phyloP scores from a whole-genome alignment of 2,113 vertebrate genomes.

The Pteronura brasiliensis region DNA sequence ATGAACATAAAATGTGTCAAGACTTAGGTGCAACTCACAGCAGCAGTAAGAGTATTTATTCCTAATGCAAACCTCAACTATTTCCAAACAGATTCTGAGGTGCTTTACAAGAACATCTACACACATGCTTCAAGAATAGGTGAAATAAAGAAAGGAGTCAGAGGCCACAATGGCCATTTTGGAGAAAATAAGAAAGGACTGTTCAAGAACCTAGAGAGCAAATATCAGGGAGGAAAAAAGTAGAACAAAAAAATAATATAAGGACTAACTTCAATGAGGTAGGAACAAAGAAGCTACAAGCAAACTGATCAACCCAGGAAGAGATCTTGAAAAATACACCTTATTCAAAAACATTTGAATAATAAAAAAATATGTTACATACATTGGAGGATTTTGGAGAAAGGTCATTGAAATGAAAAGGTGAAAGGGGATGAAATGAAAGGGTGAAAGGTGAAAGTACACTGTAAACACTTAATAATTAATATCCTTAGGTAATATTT shows the following conservation, averaged over 20 bases:
- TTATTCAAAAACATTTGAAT: slow-evolving; percentile 13
- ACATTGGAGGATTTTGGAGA: not conserved
- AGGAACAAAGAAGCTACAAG: not conserved
- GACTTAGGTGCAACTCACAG: not conserved
- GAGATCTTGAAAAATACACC: not conserved
- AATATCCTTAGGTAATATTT: not conserved
- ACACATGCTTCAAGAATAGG: not conserved
- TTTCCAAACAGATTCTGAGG: not conserved
- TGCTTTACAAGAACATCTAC: not conserved
- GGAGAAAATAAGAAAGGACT: not conserved
- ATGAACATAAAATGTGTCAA: not conserved
- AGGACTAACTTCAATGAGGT: not conserved
- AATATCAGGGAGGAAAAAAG: not conserved
- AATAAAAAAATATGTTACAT: not conserved
- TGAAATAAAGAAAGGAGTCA: not conserved
- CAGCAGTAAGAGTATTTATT: not conserved
- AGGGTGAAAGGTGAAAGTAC: not conserved
- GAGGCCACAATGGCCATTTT: not conserved
- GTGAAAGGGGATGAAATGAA: not conserved
- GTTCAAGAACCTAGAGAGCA: not conserved
- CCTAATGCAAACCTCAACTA: not conserved
- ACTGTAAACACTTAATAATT: not conserved
- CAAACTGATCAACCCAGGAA: not conserved
- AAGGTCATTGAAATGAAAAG: not conserved
- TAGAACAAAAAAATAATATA: not conserved